Conservation (phyloP, 2,797 vertebrate genomes). For the Lepus oiostolus region DNA sequence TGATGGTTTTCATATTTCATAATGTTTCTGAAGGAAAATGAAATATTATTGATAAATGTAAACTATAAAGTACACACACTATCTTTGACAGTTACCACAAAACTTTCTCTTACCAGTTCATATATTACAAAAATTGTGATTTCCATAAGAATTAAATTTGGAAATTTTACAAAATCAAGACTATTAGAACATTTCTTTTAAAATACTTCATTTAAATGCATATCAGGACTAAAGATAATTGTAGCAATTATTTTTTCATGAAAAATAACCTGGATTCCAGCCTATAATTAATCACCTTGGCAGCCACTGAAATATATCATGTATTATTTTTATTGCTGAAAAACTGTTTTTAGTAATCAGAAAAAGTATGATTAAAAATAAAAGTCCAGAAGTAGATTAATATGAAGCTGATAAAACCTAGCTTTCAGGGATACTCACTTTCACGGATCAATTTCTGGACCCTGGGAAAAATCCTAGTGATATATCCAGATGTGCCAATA, state of each 20-base stretch:
- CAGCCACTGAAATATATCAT: conserved; percentile 71
- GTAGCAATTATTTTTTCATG: conserved; percentile 77
- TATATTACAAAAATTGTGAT: conserved; percentile 51
- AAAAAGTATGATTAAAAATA: conserved; percentile 62
- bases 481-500: neutral
- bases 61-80: conserved; percentile 15
- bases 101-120: conserved; percentile 59
- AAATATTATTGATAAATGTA: conserved; percentile 31
- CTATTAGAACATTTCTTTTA: conserved; percentile 71
- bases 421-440: neutral
- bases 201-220: conserved; percentile 77
- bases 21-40: conserved; percentile 3
- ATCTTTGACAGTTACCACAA: conserved; percentile 63
- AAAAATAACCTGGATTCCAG: conserved; percentile 73
- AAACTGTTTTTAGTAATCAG: conserved; percentile 70
- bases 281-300: conserved; percentile 78
- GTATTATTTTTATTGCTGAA: conserved; percentile 69
- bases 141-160: conserved; percentile 74
- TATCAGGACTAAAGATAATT: conserved; percentile 75
- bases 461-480: neutral
- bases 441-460: neutral
- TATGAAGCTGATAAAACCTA: neutral
- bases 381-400: conserved; percentile 39
- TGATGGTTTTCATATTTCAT: conserved; percentile 2
- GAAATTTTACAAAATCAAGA: conserved; percentile 72